These are phyloP conservation scores for Phyllotreta cruciferae DNA, from an alignment of 2,888 invertebrate species.

Conservation along the genomic window DNA sequence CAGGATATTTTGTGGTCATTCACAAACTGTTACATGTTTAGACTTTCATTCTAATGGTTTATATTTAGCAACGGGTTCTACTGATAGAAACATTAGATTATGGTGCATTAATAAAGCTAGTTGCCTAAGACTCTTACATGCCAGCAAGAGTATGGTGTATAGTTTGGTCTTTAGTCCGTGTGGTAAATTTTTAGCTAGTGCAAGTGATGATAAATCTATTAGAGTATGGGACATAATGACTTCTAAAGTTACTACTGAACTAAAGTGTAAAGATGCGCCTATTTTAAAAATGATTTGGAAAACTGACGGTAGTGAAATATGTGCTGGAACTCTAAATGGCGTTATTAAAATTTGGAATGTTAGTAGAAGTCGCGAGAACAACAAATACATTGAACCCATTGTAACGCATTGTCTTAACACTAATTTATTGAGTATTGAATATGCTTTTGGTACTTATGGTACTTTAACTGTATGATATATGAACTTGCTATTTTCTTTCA, in stretches of 20 bases:
- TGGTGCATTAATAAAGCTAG: constrained; percentile 88
- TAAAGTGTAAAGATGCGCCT: constrained; percentile 70
- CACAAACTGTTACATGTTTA: constrained; percentile 85
- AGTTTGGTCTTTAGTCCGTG: constrained; percentile 84
- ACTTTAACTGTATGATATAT: constrained; percentile 35
- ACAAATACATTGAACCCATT: constrained; percentile 43
- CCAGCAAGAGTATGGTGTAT: constrained; percentile 77
- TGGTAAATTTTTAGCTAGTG: constrained; percentile 84
- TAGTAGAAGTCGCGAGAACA: constrained; percentile 31
- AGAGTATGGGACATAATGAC: constrained; percentile 77
- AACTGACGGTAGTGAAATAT: constrained; percentile 65
- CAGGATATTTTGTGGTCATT: constrained; percentile 87
- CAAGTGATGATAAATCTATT: constrained; percentile 77
- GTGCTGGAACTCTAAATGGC: constrained; percentile 73
- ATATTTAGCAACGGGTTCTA: constrained; percentile 88
- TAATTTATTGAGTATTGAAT: constrained; percentile 49
- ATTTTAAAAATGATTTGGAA: constrained; percentile 71
- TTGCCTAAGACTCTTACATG: constrained; percentile 79
- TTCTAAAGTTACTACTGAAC: constrained; percentile 69
- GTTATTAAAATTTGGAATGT: constrained; percentile 71
- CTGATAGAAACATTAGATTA: constrained; percentile 86
- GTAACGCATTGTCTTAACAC: constrained; percentile 40
- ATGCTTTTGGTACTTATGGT: constrained; percentile 52
- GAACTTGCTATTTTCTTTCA: constrained; percentile 8
- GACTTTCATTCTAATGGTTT: constrained; percentile 92